Conservation (phyloP, 2,113 vertebrate species). For the Tetrax tetrax region DNA sequence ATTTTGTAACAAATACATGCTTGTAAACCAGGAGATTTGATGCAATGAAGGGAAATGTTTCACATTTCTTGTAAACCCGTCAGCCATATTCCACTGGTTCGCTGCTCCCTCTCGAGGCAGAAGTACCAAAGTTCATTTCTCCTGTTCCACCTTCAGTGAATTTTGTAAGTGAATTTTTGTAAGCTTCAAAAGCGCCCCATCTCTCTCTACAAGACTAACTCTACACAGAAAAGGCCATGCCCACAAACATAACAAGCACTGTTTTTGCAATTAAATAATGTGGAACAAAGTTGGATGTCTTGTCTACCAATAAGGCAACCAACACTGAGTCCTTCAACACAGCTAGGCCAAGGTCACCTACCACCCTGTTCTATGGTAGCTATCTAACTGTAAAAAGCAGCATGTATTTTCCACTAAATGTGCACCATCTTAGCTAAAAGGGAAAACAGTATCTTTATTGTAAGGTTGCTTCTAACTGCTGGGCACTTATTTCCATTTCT, state of each 20-base stretch:
- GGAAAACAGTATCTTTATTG: neutral
- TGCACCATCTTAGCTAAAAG: neutral
- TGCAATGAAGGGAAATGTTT: neutral
- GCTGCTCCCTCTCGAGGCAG: constrained; percentile 51
- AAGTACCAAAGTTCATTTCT: neutral
- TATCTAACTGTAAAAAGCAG: neutral
- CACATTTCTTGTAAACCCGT: neutral
- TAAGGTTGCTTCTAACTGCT: neutral
- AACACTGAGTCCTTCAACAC: accelerated
- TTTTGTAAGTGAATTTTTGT: neutral
- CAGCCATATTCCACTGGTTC: neutral
- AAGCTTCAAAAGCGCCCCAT: neutral
- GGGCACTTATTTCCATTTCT: neutral
- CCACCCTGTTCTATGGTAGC: neutral
- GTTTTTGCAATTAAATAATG: neutral
- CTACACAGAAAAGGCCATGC: accelerated
- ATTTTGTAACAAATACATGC: neutral
- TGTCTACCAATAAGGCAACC: neutral
- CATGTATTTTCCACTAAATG: accelerated
- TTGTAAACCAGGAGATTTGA: neutral
- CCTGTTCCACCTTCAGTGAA: accelerated
- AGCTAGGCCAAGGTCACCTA: neutral
- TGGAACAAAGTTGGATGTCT: neutral
- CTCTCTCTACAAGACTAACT: neutral
- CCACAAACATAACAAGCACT: neutral